Evolutionary conservation across 2,113 vertebrate species (phyloP).

Genomic region (Pollachius pollachius): DNA sequence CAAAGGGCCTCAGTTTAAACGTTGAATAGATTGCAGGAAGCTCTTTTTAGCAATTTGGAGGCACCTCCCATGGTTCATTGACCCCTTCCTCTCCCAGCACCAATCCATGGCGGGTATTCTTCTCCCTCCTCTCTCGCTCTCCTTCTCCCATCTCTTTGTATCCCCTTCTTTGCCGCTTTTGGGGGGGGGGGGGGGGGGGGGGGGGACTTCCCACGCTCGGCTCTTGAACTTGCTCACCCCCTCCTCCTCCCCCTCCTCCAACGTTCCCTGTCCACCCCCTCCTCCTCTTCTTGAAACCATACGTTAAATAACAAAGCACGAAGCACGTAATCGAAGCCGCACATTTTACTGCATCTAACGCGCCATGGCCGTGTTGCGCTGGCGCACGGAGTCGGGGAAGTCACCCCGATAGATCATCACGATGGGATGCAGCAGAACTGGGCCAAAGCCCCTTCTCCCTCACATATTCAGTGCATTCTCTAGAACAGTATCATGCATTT

Average conservation of each 20-base stretch:
- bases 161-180: conserved; percentile 43
- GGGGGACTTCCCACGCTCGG: conserved; percentile 64
- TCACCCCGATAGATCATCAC: conserved; percentile 46
- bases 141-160: conserved; percentile 35
- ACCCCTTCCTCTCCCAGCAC: conserved; percentile 35
- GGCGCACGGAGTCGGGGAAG: conserved; percentile 44
- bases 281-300: conserved; percentile 23
- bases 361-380: conserved; percentile 2
- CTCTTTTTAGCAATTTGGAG: conserved; percentile 57
- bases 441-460: conserved; percentile 19
- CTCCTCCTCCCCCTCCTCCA: neutral
- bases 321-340: conserved; percentile 27
- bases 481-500: neutral
- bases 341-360: conserved; percentile 15
- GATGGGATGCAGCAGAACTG: conserved; percentile 48
- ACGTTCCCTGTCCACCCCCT: neutral
- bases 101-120: conserved; percentile 43
- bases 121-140: conserved; percentile 28
- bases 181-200: too few species aligned
- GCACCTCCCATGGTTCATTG: conserved; percentile 61
- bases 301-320: conserved; percentile 40
- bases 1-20: conserved; percentile 60
- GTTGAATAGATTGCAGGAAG: conserved; percentile 66
- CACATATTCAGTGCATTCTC: conserved; percentile 9
- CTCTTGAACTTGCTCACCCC: conserved; percentile 53